Evolutionary conservation across 2,797 vertebrate genomes (phyloP).

Genomic region (Gallinago nigripennis): DNA sequence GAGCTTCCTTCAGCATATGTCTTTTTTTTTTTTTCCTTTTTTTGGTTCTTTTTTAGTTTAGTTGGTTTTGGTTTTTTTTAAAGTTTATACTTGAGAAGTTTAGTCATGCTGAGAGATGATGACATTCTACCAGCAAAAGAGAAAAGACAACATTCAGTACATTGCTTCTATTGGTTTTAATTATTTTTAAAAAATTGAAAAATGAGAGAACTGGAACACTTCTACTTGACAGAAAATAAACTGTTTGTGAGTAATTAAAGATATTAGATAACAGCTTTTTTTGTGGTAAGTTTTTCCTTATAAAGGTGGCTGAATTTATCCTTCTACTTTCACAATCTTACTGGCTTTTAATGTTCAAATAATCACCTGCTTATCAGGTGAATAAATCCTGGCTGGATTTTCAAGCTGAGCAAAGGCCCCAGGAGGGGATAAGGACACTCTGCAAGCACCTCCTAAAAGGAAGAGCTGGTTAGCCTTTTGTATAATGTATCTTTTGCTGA

Average conservation of each 20-base stretch:
- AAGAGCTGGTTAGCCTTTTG: background rate
- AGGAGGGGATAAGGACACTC: background rate
- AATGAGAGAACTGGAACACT: background rate
- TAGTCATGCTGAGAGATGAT: background rate
- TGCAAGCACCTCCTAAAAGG: background rate
- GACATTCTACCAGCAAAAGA: background rate
- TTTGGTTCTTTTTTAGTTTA: background rate
- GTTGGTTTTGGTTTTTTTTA: background rate
- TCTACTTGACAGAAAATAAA: background rate
- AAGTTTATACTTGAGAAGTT: background rate
- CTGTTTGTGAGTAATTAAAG: background rate
- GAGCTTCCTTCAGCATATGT: background rate
- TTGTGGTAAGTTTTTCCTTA: background rate
- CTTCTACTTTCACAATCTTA: background rate
- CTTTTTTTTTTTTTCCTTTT: rapidly evolving
- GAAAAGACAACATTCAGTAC: background rate
- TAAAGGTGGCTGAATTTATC: background rate
- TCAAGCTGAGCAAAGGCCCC: background rate
- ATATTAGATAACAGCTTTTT: background rate
- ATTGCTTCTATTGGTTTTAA: background rate
- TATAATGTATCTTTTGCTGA: background rate
- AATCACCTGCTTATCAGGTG: background rate
- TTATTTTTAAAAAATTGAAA: background rate
- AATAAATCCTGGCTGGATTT: background rate
- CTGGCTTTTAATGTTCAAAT: background rate